Conservation (phyloP, 2,888 invertebrate genomes). For the Tinea trinotella region DNA sequence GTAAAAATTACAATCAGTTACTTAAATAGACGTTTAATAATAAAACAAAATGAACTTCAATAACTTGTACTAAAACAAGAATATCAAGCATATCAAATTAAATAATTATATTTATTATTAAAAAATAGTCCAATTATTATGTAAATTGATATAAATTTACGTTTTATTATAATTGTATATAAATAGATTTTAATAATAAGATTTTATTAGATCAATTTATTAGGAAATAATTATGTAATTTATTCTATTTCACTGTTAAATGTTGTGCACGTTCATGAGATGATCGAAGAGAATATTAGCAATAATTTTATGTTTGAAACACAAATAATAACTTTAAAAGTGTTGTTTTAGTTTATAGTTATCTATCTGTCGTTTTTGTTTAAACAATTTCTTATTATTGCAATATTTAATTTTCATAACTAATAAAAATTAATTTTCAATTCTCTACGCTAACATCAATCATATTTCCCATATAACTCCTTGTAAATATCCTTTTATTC, state of each 20-base stretch:
- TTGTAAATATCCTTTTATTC: slow-evolving; percentile 60
- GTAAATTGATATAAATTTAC: slow-evolving; percentile 6
- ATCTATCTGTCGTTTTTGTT: too few species aligned
- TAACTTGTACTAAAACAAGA: slow-evolving; percentile 45
- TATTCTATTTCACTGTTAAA: slow-evolving; percentile 62
- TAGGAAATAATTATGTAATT: slow-evolving; percentile 41
- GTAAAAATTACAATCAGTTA: too few species aligned
- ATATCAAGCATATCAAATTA: slow-evolving; percentile 66
- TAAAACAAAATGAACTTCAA: slow-evolving; percentile 36
- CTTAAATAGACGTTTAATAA: too few species aligned
- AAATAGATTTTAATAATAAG: neutral
- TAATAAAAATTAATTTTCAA: too few species aligned
- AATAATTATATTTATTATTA: neutral
- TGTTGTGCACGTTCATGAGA: slow-evolving; percentile 67
- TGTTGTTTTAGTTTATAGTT: too few species aligned
- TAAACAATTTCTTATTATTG: too few species aligned
- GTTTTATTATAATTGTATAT: neutral
- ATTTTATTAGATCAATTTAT: slow-evolving; percentile 33
- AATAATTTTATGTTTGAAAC: slow-evolving; percentile 47
- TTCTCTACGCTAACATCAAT: neutral
- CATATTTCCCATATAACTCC: slow-evolving; percentile 27
- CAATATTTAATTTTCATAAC: too few species aligned
- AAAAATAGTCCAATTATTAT: slow-evolving; percentile 1
- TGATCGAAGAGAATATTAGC: slow-evolving; percentile 43
- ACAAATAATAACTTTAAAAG: too few species aligned